These are phyloP conservation scores for Sparidentex hasta DNA, from an alignment of 2,797 vertebrate species.

Conservation along the genomic window DNA sequence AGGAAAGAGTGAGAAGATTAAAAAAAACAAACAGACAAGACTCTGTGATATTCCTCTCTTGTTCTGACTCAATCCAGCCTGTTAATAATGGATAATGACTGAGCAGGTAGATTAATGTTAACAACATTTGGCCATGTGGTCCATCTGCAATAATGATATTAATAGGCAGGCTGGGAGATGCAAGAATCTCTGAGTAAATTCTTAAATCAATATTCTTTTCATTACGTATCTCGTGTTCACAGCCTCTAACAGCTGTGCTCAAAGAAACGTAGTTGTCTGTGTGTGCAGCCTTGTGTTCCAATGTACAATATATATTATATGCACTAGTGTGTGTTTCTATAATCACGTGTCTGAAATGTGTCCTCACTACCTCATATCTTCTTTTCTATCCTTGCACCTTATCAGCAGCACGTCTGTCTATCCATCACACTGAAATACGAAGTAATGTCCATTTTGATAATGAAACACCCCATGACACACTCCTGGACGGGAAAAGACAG, in stretches of 20 bases:
- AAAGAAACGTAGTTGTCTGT: slow-evolving; percentile 46
- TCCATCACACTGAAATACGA: slow-evolving; percentile 48
- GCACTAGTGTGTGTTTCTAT: neutral
- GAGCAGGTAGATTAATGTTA: slow-evolving; percentile 63
- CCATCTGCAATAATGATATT: slow-evolving; percentile 68
- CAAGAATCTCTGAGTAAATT: slow-evolving; percentile 69
- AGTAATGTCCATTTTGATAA: slow-evolving; percentile 69
- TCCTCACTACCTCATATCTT: slow-evolving; percentile 39
- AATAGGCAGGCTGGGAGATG: slow-evolving; percentile 61
- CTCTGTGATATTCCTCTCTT: slow-evolving; percentile 39
- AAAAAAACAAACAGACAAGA: slow-evolving; percentile 24
- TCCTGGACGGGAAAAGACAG: slow-evolving; percentile 14
- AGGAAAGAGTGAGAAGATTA: neutral
- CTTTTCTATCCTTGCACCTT: slow-evolving; percentile 46
- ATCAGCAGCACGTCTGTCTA: slow-evolving; percentile 44
- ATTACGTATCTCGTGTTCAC: slow-evolving; percentile 65
- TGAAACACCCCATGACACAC: slow-evolving; percentile 26
- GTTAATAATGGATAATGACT: slow-evolving; percentile 73
- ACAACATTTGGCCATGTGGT: slow-evolving; percentile 58
- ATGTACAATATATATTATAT: neutral
- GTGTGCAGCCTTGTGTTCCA: slow-evolving; percentile 27
- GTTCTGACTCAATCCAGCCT: slow-evolving; percentile 53
- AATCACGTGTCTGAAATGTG: slow-evolving; percentile 43
- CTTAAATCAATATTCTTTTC: slow-evolving; percentile 79
- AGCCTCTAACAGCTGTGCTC: slow-evolving; percentile 43